Evolutionary conservation across 2,113 vertebrate genomes (phyloP), one percentile per base, ranked within the genome.

Genomic region (Clarias gariepinus): DNA sequence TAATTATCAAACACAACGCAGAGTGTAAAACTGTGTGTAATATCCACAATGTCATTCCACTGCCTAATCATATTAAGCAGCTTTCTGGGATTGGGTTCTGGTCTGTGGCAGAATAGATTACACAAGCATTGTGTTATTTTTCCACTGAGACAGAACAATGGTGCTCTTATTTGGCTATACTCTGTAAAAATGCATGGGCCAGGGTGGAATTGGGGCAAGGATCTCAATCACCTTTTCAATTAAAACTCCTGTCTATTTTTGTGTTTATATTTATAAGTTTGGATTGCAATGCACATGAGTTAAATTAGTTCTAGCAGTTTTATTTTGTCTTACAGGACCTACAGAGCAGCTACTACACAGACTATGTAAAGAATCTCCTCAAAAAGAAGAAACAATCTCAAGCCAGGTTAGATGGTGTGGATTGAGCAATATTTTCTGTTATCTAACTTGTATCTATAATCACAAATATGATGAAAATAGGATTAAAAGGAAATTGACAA

Each of bases 291-390:
- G 15, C n/a, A 47, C 47, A 83, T 21, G 18, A 55, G 2, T 84
- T 33, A 15, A 79, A 55, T 73, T 25, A 58, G 19, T n/a, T 47
- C 19, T 3, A 30, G 58, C 66, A 33, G 3, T 23, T 74, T 83
- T 58, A 6, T 66, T 57, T 57, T 83, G 0, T 78, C 52, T 69
- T 25, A 9, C 61, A 99, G 97, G 94, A 95, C 86, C 90, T 93
- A 0, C 94, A 91, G 85, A 91, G 88, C 85, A 91, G 90, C 82
- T 96, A 95, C 86, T 96, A 96, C 57, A 92, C 92, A 90, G 93
- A 95, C 57, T 99, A 99, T 86, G 95, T 99, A 30, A 96, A 95
- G 91, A 92, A 91, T 0, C 61, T 97, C n/a, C 93, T 99, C n/a
- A 93, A 91, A 89, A 95, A 92, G 85, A 92, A 92, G 92, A 94